Evolutionary conservation across 2,888 invertebrate species (phyloP), one percentile per base, ranked within the genome.

Genomic region (Smittia sp.): DNA sequence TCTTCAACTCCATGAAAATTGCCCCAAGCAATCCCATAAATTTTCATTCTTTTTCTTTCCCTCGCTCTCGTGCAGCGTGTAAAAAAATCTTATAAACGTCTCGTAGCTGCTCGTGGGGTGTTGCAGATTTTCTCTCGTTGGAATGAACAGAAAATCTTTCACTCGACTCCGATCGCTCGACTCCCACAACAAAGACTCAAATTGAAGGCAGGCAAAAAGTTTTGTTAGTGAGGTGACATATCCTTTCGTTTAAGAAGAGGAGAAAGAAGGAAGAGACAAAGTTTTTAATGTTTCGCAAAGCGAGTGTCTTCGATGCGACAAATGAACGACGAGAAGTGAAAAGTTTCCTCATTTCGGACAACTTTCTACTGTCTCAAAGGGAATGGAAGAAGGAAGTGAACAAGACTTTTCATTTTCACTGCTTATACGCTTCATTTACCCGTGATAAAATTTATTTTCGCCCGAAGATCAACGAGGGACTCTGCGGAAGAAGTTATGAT

Each of bases 71-170:
- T 46, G 46, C 46, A 46, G 46, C 58, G 58, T 58, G 58, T 58
- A 58, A 58, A 52, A 52, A 58, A 22, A 22, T 58, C 27, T 63
- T 63, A 63, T 63, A 63, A 63, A 63, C 63, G 63, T 63, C 63
- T 63, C 63, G 18, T 22, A 7, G 58, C 22, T 20, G 58, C 58
- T 58, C 22, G 20, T 63, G 63, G 63, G 63, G 63, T 63, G 63
- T 63, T 63, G 63, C 63, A 63, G 27, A 63, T 63, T 63, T 63
- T 27, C n/a, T 24, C 58, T 25, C 25, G 63, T n/a, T 27, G 15
- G 15, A 25, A 27, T 15, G n/a, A 25, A 25, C 18, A 63, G 3
- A 2, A 22, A 58, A 18, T 13, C 18, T 22, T 22, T 3, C n/a
- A 46, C 3, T 58, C 24, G 25, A 7, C 27, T 63, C 27, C 25